Evolutionary conservation across 1,140 invertebrate genomes (phyloP).

Genomic region (Lamellibrachia luymesi): DNA sequence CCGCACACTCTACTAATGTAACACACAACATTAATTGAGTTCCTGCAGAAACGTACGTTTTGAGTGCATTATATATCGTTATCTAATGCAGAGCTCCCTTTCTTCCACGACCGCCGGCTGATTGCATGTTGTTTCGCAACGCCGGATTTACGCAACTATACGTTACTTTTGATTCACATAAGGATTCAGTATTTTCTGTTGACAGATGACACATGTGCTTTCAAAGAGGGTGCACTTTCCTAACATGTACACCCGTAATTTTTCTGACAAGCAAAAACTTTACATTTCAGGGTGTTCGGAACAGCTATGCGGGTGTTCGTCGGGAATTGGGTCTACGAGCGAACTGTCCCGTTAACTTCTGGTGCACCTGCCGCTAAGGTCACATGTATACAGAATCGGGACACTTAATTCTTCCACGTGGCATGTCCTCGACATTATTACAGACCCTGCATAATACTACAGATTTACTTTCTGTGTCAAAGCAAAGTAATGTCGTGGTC

Average conservation of each 20-base stretch:
- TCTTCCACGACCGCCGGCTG: not conserved
- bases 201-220: not conserved
- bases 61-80: too few relatives aligned
- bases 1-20: not conserved
- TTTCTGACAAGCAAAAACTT: not conserved
- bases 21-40: not conserved
- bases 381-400: not conserved
- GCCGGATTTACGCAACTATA: too few relatives aligned
- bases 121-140: not conserved
- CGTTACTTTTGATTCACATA: not conserved
- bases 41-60: too few relatives aligned
- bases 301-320: not conserved
- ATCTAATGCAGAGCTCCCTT: not conserved
- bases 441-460: not conserved
- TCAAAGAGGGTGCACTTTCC: not conserved
- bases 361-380: not conserved
- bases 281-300: not conserved
- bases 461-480: not conserved
- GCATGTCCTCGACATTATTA: not conserved
- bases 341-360: not conserved
- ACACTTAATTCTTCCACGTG: not conserved
- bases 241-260: constrained; percentile 1
- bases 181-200: not conserved
- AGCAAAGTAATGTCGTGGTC: not conserved
- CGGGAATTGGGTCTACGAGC: not conserved